phyloP scores from a whole-genome alignment of 2,113 vertebrate genomes.

The Pedionomus torquatus region DNA sequence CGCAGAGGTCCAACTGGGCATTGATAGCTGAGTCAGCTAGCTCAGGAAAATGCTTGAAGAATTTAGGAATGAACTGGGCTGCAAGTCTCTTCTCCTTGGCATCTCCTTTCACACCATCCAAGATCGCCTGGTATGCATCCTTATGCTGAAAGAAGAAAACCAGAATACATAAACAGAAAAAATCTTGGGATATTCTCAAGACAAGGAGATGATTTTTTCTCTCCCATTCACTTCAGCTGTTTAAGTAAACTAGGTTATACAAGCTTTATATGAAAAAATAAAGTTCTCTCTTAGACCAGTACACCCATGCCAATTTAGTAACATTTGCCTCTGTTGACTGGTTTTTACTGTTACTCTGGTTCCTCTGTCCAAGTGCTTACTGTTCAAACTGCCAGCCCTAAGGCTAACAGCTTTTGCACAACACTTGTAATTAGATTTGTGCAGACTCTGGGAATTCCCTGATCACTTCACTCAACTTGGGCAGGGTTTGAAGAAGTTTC shows the following conservation, averaged over 20 bases:
- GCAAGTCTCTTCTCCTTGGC: constrained; percentile 96
- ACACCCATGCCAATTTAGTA: not conserved
- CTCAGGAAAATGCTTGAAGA: constrained; percentile 97
- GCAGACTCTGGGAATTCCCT: not conserved
- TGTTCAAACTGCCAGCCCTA: not conserved
- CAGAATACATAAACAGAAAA: not conserved
- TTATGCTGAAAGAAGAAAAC: constrained; percentile 84
- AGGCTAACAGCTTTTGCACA: not conserved
- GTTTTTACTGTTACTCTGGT: not conserved
- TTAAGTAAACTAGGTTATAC: not conserved
- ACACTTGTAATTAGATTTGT: not conserved
- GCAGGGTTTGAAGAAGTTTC: not conserved
- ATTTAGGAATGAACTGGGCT: constrained; percentile 98
- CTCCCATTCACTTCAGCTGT: not conserved
- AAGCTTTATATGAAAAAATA: not conserved
- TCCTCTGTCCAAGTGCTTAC: not conserved
- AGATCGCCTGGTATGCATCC: constrained; percentile 93
- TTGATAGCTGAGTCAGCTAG: constrained; percentile 95
- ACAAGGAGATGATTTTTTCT: not conserved
- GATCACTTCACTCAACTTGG: not conserved
- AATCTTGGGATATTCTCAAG: not conserved
- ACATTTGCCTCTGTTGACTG: not conserved
- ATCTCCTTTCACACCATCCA: constrained; percentile 96
- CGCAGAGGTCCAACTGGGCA: constrained; percentile 96
- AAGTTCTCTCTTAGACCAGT: not conserved